Percentiles rank a stretch among this genome's conserved stretches.
Conservation (phyloP, 2,797 vertebrate genomes). For the Pristis pectinata region DNA sequence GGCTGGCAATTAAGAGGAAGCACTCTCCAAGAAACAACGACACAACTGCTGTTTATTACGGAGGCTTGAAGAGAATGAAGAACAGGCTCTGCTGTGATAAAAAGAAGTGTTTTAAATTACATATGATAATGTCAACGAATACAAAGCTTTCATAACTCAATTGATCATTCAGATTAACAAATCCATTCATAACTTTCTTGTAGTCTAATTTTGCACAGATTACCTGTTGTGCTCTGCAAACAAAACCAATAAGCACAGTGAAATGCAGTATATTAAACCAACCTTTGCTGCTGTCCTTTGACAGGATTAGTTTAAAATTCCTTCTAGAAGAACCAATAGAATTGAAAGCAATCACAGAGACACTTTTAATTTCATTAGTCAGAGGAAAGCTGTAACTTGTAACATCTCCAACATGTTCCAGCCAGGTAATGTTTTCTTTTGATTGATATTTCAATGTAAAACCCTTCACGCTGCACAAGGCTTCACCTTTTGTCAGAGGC, state of each 20-base stretch:
- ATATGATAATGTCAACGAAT: background rate
- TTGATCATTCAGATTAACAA: background rate
- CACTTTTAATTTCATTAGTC: constrained; percentile 59
- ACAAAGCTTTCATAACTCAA: background rate
- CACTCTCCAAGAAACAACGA: constrained; percentile 71
- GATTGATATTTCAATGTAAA: constrained; percentile 61
- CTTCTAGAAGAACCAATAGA: constrained; percentile 67
- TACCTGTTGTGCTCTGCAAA: background rate
- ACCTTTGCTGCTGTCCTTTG: constrained; percentile 62
- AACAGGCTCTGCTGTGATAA: constrained; percentile 54
- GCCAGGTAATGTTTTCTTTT: constrained; percentile 50
- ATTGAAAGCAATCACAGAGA: constrained; percentile 75
- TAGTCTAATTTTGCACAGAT: background rate
- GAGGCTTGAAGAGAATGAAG: constrained; percentile 60
- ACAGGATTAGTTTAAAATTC: constrained; percentile 77
- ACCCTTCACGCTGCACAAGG: constrained; percentile 67
- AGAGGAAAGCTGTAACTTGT: constrained; percentile 70
- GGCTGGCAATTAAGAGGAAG: constrained; percentile 50
- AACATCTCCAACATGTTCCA: constrained; percentile 50
- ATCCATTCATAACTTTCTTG: background rate
- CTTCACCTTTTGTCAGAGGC: constrained; percentile 45
- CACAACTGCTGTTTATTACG: constrained; percentile 73
- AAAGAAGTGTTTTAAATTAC: constrained; percentile 17
- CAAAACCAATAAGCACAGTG: background rate
- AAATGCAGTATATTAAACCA: constrained; percentile 27